Base-by-base conservation (phyloP, 2,888 invertebrate species). In the Plebejus melissa region DNA sequence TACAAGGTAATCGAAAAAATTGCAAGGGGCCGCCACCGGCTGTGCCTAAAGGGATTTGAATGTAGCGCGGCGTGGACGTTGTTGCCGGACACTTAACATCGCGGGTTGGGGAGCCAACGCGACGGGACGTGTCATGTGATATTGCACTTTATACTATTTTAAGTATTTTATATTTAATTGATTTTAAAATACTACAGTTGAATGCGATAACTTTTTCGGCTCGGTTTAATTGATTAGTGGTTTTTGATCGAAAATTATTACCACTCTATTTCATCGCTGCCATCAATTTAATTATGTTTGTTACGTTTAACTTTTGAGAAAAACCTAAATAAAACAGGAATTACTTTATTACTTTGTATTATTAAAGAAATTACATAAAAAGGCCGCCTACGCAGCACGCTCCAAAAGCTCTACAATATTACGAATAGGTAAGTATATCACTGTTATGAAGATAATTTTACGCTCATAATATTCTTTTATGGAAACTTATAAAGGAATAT, bases 1-100 rank as follows among this genome's bases (percentile, higher is more conserved):
- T 89, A 91, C 91, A 90, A 86, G 85, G 84, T 88, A 86, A 90
- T 91, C 87, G 82, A 80, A 82, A 80, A 80, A 82, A 81, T 78
- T 77, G 80, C 81, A 77, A 50, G 80, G 81, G 85, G 84, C 84
- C 75, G 74, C 70, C 75, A 75, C 72, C 71, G 78, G 79, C 80
- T 77, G 77, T 80, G 81, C 81, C 83, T 83, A 84, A 85, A 82
- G 80, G 78, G 79, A 79, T 82, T 85, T 86, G 83, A 88, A 86
- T 88, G 84, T 84, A 84, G 85, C 82, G 84, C 84, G 81, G 22
- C 1, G 38, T 9, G n/a, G n/a, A 32, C 4, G 13, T 32, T 72
- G 50, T 72, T 28, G 16, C 13, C 50, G 16, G 6, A 16, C 72
- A 72, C 72, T 72, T 54, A 50, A 72, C 50, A 11, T 54, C 16